A percentile compares a stretch with the other conserved stretches of the same genome.
Conservation (phyloP, 2,797 vertebrate genomes). For the Falco berigora region DNA sequence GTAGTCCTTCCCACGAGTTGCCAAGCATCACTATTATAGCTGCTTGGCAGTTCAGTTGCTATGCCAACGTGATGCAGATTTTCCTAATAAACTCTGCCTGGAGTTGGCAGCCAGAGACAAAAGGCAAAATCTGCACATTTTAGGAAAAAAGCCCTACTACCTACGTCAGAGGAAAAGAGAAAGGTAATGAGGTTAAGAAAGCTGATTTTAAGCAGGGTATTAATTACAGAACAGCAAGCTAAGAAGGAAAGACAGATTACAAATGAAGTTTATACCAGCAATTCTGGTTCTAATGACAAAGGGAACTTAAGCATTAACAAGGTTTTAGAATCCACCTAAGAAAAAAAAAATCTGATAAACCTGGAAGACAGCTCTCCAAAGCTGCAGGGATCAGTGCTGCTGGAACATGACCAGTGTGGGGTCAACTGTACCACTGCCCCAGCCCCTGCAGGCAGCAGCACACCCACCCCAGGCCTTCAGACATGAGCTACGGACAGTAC, state of each 20-base stretch:
- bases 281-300: constrained; percentile 7
- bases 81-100: constrained; percentile 59
- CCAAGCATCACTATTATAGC: constrained; percentile 18
- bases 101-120: constrained; percentile 60
- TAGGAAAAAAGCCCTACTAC: constrained; percentile 17
- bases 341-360: not conserved
- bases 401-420: not conserved
- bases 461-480: not conserved
- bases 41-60: constrained; percentile 56
- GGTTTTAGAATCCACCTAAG: not conserved
- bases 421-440: not conserved
- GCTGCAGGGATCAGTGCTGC: not conserved
- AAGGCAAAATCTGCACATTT: constrained; percentile 50
- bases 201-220: constrained; percentile 45
- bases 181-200: constrained; percentile 45
- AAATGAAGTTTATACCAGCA: constrained; percentile 5
- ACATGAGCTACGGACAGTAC: rapidly evolving
- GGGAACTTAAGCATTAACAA: not conserved
- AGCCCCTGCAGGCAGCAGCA: not conserved
- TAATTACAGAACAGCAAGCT: constrained; percentile 51
- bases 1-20: not conserved
- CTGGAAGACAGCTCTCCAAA: not conserved
- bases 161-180: constrained; percentile 40
- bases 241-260: constrained; percentile 23
- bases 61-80: constrained; percentile 64